Percentiles rank a stretch among this genome's conserved stretches.
Conservation (phyloP, 2,888 invertebrate genomes). For the Hydriomena furcata region DNA sequence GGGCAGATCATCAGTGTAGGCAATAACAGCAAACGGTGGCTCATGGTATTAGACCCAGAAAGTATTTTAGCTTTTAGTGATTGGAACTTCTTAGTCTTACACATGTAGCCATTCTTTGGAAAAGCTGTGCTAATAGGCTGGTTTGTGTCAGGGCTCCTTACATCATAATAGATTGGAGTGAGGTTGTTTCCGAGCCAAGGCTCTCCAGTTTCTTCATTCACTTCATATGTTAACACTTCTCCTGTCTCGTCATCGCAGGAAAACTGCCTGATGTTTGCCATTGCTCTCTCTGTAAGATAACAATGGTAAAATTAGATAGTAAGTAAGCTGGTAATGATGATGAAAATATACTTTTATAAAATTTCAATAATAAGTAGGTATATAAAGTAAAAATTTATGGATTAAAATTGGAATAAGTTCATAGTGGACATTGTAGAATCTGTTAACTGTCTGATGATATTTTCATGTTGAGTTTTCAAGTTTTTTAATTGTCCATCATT, state of each 20-base stretch:
- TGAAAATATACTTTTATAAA: too few relatives aligned
- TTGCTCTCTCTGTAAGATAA: conserved; percentile 16
- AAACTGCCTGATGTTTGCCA: conserved; percentile 48
- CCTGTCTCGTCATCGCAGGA: conserved; percentile 80
- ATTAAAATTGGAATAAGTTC: too few relatives aligned
- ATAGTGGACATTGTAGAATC: too few relatives aligned
- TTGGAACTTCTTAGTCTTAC: conserved; percentile 62
- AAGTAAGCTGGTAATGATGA: neutral
- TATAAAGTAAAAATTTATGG: too few relatives aligned
- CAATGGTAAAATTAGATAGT: neutral
- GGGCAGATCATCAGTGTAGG: conserved; percentile 85
- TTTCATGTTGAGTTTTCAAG: too few relatives aligned
- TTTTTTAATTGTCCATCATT: too few relatives aligned
- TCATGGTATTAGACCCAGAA: conserved; percentile 65
- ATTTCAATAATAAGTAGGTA: too few relatives aligned
- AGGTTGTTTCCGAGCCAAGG: conserved; percentile 39
- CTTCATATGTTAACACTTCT: conserved; percentile 65
- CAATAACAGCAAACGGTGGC: conserved; percentile 81
- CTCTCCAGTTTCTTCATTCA: conserved; percentile 82
- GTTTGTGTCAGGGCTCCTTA: conserved; percentile 13
- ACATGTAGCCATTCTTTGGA: conserved; percentile 54
- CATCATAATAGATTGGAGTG: neutral
- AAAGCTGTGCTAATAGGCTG: conserved; percentile 38
- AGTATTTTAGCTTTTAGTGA: conserved; percentile 63
- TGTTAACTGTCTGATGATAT: too few relatives aligned